Evolutionary conservation across 2,797 vertebrate genomes (phyloP).

Genomic region (Leptatherina wallacei): DNA sequence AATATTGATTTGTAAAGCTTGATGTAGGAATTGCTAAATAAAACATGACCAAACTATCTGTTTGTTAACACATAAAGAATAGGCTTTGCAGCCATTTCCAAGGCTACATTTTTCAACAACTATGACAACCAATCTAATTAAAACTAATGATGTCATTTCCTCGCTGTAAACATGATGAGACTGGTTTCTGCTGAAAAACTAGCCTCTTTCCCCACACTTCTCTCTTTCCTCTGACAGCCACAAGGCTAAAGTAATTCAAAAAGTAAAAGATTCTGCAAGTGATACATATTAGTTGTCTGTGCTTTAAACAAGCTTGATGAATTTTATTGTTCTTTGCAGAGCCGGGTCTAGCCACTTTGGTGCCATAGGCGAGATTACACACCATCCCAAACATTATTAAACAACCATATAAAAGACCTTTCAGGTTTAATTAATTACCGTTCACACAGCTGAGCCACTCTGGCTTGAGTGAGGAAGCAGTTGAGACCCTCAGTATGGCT

Average conservation of each 20-base stretch:
- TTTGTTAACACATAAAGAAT: background rate
- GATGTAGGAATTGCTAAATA: background rate
- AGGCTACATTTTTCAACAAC: background rate
- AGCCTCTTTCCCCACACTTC: slow-evolving; percentile 27
- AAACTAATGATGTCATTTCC: slow-evolving; percentile 35
- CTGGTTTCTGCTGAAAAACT: slow-evolving; percentile 31
- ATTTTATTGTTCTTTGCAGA: slow-evolving; percentile 52
- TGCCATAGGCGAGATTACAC: too few species aligned
- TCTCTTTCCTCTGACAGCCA: slow-evolving; percentile 37
- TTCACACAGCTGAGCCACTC: too few species aligned
- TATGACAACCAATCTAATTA: slow-evolving; percentile 48
- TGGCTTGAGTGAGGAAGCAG: too few species aligned
- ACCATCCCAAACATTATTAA: too few species aligned
- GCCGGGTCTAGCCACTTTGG: too few species aligned
- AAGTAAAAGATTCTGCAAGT: slow-evolving; percentile 30
- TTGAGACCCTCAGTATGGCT: too few species aligned
- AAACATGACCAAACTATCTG: background rate
- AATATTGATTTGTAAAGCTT: background rate
- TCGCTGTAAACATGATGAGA: slow-evolving; percentile 39
- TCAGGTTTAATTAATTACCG: too few species aligned
- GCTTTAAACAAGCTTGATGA: slow-evolving; percentile 50
- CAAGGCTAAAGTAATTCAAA: slow-evolving; percentile 29
- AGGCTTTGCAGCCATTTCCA: background rate
- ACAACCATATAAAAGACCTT: too few species aligned
- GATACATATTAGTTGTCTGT: slow-evolving; percentile 9